phyloP scores from a whole-genome alignment of 2,888 invertebrate species.

The Pandemis cinnamomeana region DNA sequence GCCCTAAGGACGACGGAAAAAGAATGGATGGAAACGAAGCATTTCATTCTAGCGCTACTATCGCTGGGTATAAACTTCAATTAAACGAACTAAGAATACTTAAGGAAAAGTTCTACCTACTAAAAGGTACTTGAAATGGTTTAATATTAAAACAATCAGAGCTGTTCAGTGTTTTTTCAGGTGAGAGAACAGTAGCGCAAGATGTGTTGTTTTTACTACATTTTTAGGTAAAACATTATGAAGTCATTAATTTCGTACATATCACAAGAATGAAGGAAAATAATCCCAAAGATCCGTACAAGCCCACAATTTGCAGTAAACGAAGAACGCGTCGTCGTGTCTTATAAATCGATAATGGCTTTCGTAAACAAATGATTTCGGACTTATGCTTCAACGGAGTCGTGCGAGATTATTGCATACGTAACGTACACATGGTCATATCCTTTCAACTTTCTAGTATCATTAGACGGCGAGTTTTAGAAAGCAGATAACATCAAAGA shows the following conservation, averaged over 20 bases:
- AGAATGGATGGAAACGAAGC: conserved; percentile 46
- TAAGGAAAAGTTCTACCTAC: background rate
- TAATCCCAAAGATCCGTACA: conserved; percentile 15
- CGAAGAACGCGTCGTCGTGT: conserved; percentile 43
- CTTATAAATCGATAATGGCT: conserved; percentile 50
- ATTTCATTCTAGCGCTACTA: conserved; percentile 3
- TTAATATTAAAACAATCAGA: background rate
- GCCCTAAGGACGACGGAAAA: conserved; percentile 53
- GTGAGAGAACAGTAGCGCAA: background rate
- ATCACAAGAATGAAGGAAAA: background rate
- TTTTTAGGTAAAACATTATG: background rate
- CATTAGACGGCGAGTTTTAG: conserved; percentile 1
- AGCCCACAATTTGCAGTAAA: conserved; percentile 49
- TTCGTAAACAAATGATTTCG: conserved; percentile 34
- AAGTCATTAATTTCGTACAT: background rate
- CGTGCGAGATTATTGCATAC: background rate
- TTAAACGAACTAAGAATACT: background rate
- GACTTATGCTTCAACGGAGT: background rate
- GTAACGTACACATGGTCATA: conserved; percentile 2
- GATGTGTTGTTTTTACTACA: background rate
- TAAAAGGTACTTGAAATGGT: background rate
- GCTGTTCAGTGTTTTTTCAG: background rate
- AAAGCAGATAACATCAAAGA: background rate
- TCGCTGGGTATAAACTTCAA: background rate
- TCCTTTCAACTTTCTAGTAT: conserved; percentile 28